These are phyloP conservation scores for Synchiropus splendidus DNA, from an alignment of 2,113 vertebrate species.

Conservation along the genomic window DNA sequence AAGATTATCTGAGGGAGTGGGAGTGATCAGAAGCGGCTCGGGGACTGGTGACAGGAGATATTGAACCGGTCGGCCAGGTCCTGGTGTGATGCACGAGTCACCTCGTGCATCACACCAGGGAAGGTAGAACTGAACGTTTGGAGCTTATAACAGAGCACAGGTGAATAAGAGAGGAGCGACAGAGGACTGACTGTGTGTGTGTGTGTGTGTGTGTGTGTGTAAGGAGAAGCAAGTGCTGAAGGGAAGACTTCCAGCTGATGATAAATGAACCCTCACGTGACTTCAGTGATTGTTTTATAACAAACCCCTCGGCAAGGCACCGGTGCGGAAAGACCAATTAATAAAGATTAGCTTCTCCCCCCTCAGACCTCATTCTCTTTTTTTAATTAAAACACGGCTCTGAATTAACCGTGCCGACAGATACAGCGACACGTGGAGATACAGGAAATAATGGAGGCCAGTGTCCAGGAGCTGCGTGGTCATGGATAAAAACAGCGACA, in stretches of 20 bases:
- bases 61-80: conserved; percentile 15
- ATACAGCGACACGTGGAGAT: too few species aligned
- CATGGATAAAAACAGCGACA: too few species aligned
- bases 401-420: too few species aligned
- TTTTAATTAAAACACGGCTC: too few species aligned
- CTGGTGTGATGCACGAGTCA: conserved; percentile 28
- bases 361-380: not conserved
- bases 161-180: too few species aligned
- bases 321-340: conserved; percentile 50
- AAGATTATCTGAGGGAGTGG: conserved; percentile 27
- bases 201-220: not conserved
- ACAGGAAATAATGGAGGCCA: too few species aligned
- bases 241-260: conserved; percentile 43
- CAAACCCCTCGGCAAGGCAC: conserved; percentile 39
- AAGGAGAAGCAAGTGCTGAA: conserved; percentile 1
- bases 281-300: conserved; percentile 42
- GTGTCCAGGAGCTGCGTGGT: too few species aligned
- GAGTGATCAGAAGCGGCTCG: conserved; percentile 10
- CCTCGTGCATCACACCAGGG: too few species aligned
- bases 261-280: conserved; percentile 50
- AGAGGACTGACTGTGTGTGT: not conserved
- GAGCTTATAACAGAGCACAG: too few species aligned
- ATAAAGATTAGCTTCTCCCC: conserved; percentile 36
- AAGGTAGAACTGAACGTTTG: too few species aligned
- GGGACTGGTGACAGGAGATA: conserved; percentile 28